A percentile compares a stretch with the other conserved stretches of the same genome.
These are phyloP conservation scores for Drosophila aff. DNA, from an alignment of 1,140 invertebrate species.

Conservation along the genomic window DNA sequence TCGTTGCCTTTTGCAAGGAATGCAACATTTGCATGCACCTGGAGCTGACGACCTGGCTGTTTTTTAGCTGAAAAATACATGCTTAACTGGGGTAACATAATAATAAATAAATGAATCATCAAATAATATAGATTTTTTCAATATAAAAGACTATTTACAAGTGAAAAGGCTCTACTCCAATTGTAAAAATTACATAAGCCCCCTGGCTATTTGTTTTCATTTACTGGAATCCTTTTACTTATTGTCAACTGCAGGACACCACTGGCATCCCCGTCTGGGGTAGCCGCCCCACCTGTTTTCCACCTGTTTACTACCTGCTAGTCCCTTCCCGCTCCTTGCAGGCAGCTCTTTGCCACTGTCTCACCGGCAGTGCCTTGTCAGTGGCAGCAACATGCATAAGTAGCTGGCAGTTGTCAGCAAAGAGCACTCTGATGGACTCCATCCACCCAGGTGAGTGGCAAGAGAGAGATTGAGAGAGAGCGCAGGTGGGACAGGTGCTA, in stretches of 20 bases:
- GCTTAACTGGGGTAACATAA: not conserved
- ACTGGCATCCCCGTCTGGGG: not conserved
- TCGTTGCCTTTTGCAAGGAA: slow-evolving; percentile 57
- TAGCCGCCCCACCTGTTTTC: slow-evolving; percentile 2
- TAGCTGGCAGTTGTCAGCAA: slow-evolving; percentile 76
- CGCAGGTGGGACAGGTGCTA: not conserved
- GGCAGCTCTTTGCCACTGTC: slow-evolving; percentile 10
- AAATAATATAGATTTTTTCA: not conserved
- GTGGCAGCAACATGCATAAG: slow-evolving; percentile 74
- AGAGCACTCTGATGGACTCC: slow-evolving; percentile 68
- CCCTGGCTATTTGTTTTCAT: not conserved
- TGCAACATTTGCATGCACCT: slow-evolving; percentile 51
- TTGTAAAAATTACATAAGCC: not conserved
- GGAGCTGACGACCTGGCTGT: not conserved
- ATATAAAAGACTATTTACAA: not conserved
- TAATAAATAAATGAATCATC: not conserved
- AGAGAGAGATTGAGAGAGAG: not conserved
- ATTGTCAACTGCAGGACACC: slow-evolving; percentile 9
- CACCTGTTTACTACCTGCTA: slow-evolving; percentile 25
- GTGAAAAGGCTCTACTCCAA: not conserved
- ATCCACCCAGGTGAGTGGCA: slow-evolving; percentile 13
- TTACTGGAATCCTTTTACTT: not conserved
- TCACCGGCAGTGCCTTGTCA: slow-evolving; percentile 51
- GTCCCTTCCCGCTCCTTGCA: not conserved
- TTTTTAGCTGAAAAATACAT: not conserved